Evolutionary conservation across 2,888 invertebrate species (phyloP).

Genomic region (Artemia sinica): DNA sequence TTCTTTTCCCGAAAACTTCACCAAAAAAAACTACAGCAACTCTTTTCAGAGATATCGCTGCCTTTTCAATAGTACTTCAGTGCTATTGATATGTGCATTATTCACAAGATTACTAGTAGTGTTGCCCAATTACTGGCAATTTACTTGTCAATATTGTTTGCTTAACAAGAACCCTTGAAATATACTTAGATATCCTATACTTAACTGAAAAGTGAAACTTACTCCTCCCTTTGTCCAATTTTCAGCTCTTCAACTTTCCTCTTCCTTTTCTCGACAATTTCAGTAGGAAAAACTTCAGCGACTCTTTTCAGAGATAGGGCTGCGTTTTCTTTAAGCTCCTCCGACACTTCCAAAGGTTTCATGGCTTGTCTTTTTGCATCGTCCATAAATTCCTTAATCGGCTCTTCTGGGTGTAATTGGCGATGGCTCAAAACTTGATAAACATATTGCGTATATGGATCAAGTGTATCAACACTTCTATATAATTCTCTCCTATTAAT

Average conservation of each 20-base stretch:
- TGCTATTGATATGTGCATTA: too few species aligned
- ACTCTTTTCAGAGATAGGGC: neutral
- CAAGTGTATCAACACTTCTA: neutral
- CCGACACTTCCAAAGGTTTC: neutral
- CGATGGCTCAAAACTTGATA: neutral
- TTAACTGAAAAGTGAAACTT: neutral
- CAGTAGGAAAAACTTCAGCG: neutral
- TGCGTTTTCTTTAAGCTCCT: neutral
- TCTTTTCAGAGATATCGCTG: neutral
- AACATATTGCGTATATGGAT: conserved; percentile 5
- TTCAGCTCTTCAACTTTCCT: neutral
- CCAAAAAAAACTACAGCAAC: neutral
- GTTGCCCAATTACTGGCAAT: too few species aligned
- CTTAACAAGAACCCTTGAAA: too few species aligned
- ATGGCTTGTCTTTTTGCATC: neutral
- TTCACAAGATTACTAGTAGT: too few species aligned
- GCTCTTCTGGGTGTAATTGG: neutral
- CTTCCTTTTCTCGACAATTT: neutral
- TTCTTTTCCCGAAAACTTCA: neutral
- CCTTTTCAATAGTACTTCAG: neutral
- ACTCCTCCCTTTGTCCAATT: neutral
- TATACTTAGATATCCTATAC: too few species aligned
- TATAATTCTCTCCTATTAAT: too few species aligned
- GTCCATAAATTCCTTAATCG: neutral
- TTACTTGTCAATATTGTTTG: too few species aligned